Percentiles rank a stretch among this genome's conserved stretches.
Evolutionary conservation across 2,113 vertebrate genomes (phyloP).

Genomic region (Strix uralensis): DNA sequence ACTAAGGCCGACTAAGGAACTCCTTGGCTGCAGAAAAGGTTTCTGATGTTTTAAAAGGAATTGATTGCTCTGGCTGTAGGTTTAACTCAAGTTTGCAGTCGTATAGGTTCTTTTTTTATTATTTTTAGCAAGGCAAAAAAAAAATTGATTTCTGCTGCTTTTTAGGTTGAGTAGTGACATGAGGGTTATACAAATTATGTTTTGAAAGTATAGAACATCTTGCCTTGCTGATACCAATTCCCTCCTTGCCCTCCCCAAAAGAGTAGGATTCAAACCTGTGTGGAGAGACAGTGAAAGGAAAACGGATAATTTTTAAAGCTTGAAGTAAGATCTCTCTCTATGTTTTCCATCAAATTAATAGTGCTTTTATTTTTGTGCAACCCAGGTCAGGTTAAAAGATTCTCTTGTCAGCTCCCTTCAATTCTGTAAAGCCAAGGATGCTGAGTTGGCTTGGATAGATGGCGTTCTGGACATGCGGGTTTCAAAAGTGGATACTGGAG

Average conservation of each 20-base stretch:
- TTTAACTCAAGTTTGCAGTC: neutral
- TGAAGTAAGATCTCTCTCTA: neutral
- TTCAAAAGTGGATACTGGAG: conserved; percentile 95
- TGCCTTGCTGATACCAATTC: neutral
- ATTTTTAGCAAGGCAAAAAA: too few species aligned
- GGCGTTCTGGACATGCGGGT: conserved; percentile 97
- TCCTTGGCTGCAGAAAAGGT: neutral
- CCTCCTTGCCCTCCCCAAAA: neutral
- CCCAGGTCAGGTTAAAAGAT: conserved; percentile 94
- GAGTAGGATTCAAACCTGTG: neutral
- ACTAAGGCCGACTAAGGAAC: neutral
- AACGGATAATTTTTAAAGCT: neutral
- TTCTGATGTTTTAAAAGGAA: neutral
- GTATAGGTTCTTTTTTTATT: neutral
- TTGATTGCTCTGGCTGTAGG: neutral
- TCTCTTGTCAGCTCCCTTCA: conserved; percentile 97
- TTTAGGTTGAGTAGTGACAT: neutral
- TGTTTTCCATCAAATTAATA: neutral
- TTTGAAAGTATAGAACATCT: neutral
- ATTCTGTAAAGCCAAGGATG: conserved; percentile 97
- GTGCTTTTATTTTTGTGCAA: neutral
- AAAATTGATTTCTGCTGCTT: neutral
- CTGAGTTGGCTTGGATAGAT: conserved; percentile 96
- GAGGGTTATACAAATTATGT: neutral
- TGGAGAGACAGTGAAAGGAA: neutral